These are phyloP conservation scores for Simalia tracyae DNA, from an alignment of 2,797 vertebrate genomes.

Conservation along the genomic window DNA sequence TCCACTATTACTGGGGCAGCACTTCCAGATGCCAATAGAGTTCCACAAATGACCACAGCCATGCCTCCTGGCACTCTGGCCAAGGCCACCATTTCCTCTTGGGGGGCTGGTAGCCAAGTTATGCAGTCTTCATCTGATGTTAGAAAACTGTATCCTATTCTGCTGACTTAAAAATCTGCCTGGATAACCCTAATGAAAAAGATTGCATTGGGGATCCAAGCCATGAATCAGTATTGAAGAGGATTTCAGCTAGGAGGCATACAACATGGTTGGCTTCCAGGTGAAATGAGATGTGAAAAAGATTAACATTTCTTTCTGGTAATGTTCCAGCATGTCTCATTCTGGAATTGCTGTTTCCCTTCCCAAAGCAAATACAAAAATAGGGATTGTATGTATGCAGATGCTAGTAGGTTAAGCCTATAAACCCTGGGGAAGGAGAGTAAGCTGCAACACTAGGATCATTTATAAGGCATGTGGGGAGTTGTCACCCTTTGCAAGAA, in stretches of 20 bases:
- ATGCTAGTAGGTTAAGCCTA: not conserved
- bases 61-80: not conserved
- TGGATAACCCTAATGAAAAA: conserved; percentile 9
- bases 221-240: not conserved
- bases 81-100: conserved; percentile 26
- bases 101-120: not conserved
- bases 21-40: not conserved
- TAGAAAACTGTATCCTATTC: not conserved
- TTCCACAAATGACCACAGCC: not conserved
- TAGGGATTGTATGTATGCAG: not conserved
- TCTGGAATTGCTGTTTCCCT: not conserved
- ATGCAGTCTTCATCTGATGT: conserved; percentile 29
- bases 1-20: not conserved
- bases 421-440: not conserved
- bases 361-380: not conserved
- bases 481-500: not conserved
- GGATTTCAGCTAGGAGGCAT: not conserved
- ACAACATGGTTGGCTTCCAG: not conserved
- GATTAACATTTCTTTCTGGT: rapidly evolving
- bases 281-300: not conserved
- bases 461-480: not conserved
- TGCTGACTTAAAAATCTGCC: conserved; percentile 33
- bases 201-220: not conserved
- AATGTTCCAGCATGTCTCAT: rapidly evolving
- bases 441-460: not conserved